phyloP scores from a whole-genome alignment of 2,797 vertebrate genomes.

The Lutjanus campechanus region DNA sequence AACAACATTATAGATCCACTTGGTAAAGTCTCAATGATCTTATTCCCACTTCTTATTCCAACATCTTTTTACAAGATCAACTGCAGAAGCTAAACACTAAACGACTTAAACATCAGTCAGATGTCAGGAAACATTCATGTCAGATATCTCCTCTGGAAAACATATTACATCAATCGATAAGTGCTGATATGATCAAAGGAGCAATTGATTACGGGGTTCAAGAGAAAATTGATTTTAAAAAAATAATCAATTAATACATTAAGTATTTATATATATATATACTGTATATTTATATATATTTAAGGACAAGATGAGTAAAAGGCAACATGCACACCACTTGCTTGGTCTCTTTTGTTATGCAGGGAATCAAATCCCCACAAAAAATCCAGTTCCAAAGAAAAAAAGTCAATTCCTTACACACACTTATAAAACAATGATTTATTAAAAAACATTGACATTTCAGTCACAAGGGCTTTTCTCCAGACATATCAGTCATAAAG shows the following conservation, averaged over 20 bases:
- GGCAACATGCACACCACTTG: too few relatives aligned
- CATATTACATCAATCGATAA: not conserved
- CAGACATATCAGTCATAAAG: too few relatives aligned
- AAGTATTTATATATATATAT: not conserved
- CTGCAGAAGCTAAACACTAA: not conserved
- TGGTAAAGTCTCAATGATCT: constrained; percentile 7
- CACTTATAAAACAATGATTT: too few relatives aligned
- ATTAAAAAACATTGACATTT: too few relatives aligned
- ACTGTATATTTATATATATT: too few relatives aligned
- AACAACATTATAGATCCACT: constrained; percentile 1
- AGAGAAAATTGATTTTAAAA: not conserved
- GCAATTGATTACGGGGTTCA: not conserved
- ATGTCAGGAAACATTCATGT: not conserved
- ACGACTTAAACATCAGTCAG: not conserved
- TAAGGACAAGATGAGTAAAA: not conserved
- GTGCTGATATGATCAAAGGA: not conserved
- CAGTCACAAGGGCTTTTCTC: too few relatives aligned
- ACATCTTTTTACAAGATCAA: not conserved
- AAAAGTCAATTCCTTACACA: too few relatives aligned
- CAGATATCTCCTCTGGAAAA: not conserved
- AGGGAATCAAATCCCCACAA: too few relatives aligned
- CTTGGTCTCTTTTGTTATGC: too few relatives aligned
- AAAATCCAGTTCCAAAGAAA: too few relatives aligned
- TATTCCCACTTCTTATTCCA: too few relatives aligned
- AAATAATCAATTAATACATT: not conserved